Base-by-base conservation (phyloP, 2,797 vertebrate genomes). In the Lepus oiostolus region DNA sequence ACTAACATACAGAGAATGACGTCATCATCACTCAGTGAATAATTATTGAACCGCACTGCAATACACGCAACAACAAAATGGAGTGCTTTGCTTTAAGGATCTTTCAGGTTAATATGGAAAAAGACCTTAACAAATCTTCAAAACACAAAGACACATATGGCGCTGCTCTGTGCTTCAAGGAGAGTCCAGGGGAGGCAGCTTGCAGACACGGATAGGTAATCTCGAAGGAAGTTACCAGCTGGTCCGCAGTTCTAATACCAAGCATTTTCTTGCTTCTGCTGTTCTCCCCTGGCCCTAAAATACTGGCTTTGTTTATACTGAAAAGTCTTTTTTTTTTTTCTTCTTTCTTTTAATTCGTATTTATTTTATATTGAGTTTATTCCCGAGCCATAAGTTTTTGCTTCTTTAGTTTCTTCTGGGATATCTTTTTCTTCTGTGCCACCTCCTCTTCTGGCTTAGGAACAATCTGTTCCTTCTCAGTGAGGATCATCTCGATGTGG, bases 161-260 rank as follows among this genome's bases (percentile, higher is more conserved):
- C 3, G 24, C 54, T 12, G 6, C 71, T 54, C 35, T 17, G n/a
- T 9, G 14, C 38, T 62, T 26, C 70, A n/a, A 47, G 32, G 71
- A 90, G 54, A 60, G 4, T 4, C 0, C 1, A 35, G 65, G 35
- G 58, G 14, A 1, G 6, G 6, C 2, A 47, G 71, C 17, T 1
- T 19, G 60, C 11, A 30, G 52, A 42, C 26, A 54, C 8, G 65
- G 5, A 26, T 21, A 1, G 4, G 4, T n/a, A 21, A 7, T 62
- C 28, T 12, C 26, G 4, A 24, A 8, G 32, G 12, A 58, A 58
- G 14, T 50, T 22, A 22, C 0, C 1, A 13, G n/a, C 26, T 11
- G 47, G 22, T 7, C 71, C 81, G 19, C 5, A 70, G 67, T 42
- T n/a, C 54, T 26, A 30, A 67, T 0, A 26, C n/a, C 67, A 79